Conservation (phyloP, 2,113 vertebrate genomes). For the Phoenicopterus ruber region DNA sequence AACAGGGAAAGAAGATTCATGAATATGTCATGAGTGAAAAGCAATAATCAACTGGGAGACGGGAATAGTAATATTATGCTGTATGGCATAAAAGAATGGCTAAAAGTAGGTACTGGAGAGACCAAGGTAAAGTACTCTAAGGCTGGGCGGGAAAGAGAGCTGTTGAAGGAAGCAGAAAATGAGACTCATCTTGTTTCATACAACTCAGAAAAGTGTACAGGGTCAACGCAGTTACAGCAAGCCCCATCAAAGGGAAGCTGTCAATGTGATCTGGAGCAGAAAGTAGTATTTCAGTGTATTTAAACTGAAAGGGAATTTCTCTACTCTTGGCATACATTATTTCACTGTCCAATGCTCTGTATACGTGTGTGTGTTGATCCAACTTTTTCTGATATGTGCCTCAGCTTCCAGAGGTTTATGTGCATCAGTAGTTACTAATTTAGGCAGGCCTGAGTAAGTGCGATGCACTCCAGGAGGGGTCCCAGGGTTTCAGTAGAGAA, state of each 20-base stretch:
- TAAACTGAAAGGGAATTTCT: neutral
- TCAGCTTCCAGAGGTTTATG: neutral
- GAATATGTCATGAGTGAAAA: neutral
- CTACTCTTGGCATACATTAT: neutral
- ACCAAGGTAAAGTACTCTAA: neutral
- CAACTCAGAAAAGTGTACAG: neutral
- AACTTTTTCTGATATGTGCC: neutral
- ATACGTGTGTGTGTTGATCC: neutral
- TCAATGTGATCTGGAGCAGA: neutral
- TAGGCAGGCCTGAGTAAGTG: neutral
- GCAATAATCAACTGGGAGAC: neutral
- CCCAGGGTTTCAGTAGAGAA: neutral
- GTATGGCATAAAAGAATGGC: neutral
- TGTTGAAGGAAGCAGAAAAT: neutral
- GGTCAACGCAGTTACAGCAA: neutral
- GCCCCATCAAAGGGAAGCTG: neutral
- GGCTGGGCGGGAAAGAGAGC: neutral
- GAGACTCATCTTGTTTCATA: neutral
- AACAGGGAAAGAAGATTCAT: neutral
- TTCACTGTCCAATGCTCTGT: neutral
- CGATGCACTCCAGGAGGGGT: neutral
- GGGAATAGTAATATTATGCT: neutral
- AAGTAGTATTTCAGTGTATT: neutral
- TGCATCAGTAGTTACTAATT: neutral
- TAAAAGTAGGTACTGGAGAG: neutral